These are phyloP conservation scores for Spondyliosoma cantharus DNA, from an alignment of 2,797 vertebrate genomes.

Conservation along the genomic window DNA sequence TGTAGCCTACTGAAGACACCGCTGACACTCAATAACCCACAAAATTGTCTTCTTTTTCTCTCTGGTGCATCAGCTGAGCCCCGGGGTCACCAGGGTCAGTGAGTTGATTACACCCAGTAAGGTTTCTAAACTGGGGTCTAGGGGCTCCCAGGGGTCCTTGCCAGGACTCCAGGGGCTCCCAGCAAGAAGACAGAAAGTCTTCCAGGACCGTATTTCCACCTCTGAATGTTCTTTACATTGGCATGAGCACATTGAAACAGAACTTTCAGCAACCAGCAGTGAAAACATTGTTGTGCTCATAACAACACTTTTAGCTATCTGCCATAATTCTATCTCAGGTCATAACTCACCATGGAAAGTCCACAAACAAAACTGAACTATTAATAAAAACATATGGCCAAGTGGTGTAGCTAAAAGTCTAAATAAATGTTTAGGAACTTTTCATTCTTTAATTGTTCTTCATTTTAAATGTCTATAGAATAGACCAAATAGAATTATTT, in stretches of 20 bases:
- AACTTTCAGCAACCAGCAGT: neutral
- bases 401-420: neutral
- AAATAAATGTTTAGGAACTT: neutral
- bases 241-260: neutral
- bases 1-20: slow-evolving; percentile 47
- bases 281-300: neutral
- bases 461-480: neutral
- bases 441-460: neutral
- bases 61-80: slow-evolving; percentile 18
- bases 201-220: no score
- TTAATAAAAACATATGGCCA: neutral
- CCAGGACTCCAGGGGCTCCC: slow-evolving; percentile 35
- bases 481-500: no score
- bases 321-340: neutral
- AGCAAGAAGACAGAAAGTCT: slow-evolving; percentile 12
- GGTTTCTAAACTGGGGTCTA: slow-evolving; percentile 55
- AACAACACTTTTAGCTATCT: neutral
- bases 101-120: slow-evolving; percentile 37
- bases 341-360: neutral
- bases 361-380: neutral
- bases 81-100: slow-evolving; percentile 47
- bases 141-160: slow-evolving; percentile 61
- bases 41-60: neutral
- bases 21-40: slow-evolving; percentile 15
- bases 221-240: neutral